Evolutionary conservation across 2,888 invertebrate species (phyloP).

Genomic region (Mycalesis mineus): DNA sequence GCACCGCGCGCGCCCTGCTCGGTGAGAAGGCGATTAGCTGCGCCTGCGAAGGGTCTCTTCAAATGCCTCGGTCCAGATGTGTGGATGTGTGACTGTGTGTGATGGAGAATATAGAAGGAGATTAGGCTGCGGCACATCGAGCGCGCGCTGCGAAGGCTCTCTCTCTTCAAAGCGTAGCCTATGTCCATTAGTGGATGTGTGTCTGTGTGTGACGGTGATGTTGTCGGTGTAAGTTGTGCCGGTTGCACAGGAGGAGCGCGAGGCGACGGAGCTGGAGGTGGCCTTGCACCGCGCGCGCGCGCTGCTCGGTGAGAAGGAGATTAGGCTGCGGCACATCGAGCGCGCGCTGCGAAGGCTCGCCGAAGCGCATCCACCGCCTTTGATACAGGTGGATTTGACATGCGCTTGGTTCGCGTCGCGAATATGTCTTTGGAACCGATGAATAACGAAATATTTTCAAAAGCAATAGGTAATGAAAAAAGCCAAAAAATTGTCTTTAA

Average conservation of each 20-base stretch:
- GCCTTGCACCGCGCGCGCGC: constrained; percentile 89
- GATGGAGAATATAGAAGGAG: too few relatives aligned
- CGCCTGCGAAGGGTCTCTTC: too few relatives aligned
- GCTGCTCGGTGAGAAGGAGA: constrained; percentile 89
- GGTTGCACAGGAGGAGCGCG: constrained; percentile 83
- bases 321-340: constrained; percentile 87
- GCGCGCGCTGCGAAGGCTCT: too few relatives aligned
- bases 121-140: constrained; percentile 88
- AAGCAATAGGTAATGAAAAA: too few relatives aligned
- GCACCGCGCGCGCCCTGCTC: constrained; percentile 86
- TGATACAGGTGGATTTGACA: constrained; percentile 45
- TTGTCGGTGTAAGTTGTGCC: not conserved
- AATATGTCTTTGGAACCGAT: not conserved
- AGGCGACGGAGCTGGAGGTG: constrained; percentile 89
- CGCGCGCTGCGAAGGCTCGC: constrained; percentile 84
- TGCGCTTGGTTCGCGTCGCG: not conserved
- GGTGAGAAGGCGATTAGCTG: constrained; percentile 91
- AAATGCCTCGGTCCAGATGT: too few relatives aligned
- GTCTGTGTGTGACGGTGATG: too few relatives aligned
- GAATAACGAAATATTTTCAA: not conserved
- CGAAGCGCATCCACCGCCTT: constrained; percentile 49
- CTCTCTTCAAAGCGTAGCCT: too few relatives aligned
- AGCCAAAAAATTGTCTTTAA: too few relatives aligned
- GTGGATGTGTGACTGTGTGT: too few relatives aligned
- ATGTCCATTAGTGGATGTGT: too few relatives aligned